Conservation (phyloP, 2,797 vertebrate species). For the Enteromius trimaculatus region DNA sequence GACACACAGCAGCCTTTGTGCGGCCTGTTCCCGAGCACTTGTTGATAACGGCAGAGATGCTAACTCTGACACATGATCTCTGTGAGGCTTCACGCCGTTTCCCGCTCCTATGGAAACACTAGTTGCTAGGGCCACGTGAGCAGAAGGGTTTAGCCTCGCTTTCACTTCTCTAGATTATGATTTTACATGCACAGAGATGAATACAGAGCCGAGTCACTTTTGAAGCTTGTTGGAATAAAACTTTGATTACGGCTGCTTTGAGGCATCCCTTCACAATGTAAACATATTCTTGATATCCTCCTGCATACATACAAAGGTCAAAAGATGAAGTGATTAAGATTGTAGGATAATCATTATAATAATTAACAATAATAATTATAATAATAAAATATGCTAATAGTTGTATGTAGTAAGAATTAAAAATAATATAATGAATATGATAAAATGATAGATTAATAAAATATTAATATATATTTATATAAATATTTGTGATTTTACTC, state of each 20-base stretch:
- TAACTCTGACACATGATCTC: constrained; percentile 37
- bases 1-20: constrained; percentile 4
- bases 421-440: not conserved
- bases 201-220: not conserved
- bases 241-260: not conserved
- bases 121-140: constrained; percentile 41
- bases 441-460: not conserved
- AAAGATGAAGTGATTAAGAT: not conserved
- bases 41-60: constrained; percentile 14
- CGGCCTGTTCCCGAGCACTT: not conserved
- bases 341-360: not conserved
- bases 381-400: not conserved
- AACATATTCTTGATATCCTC: not conserved
- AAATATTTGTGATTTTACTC: not conserved
- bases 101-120: constrained; percentile 49
- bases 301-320: not conserved
- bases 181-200: not conserved
- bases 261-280: not conserved
- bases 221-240: not conserved
- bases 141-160: constrained; percentile 4
- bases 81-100: constrained; percentile 1
- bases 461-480: not conserved
- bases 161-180: not conserved
- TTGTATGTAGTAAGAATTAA: not conserved
- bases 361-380: too few species aligned